Base-by-base conservation (phyloP, 1,140 invertebrate genomes). In the Apocrypta bakeri region DNA sequence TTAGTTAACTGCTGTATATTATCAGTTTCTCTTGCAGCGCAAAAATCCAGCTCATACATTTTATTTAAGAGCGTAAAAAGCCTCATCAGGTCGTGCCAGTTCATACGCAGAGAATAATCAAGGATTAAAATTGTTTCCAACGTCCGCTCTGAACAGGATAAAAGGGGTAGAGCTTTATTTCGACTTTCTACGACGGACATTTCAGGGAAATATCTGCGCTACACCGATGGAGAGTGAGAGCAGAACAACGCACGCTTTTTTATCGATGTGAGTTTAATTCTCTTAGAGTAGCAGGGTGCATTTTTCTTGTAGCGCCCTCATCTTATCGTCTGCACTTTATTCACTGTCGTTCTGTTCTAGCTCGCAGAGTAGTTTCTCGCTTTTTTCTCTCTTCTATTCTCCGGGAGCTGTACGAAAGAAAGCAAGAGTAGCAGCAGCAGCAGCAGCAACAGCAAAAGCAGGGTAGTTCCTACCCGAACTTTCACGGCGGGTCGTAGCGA, bases 291-390 rank as follows among this genome's bases (percentile, higher is more conserved):
- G 48, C 17, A n/a, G 4, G 21, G 3, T 4, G 48, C 48, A 56
- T 56, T n/a, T 56, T 56, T 56, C 48, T 56, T 56, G 48, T 6
- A 0, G 48, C 48, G 17, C 48, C 48, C 48, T 56, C 48, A 56
- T 56, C 48, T 56, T 56, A 56, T 56, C 48, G 48, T 56, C 48
- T 56, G 48, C 48, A 56, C 48, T 56, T 56, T 56, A 56, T 56
- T 56, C 48, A 56, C 48, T 56, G 48, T 56, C 17, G 48, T 56
- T 56, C 21, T 56, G 17, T 56, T 56, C 48, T 56, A 21, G 48
- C 14, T 56, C 48, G 21, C 48, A n/a, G 48, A 7, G 40, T 6
- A 56, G 48, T 56, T 56, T n/a, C 48, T n/a, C 17, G 1, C 48
- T n/a, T 56, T 56, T 56, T 56, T 56, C n/a, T 56, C 14, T 6